Conservation (phyloP, 2,113 vertebrate genomes). For the Elephantulus edwardii region DNA sequence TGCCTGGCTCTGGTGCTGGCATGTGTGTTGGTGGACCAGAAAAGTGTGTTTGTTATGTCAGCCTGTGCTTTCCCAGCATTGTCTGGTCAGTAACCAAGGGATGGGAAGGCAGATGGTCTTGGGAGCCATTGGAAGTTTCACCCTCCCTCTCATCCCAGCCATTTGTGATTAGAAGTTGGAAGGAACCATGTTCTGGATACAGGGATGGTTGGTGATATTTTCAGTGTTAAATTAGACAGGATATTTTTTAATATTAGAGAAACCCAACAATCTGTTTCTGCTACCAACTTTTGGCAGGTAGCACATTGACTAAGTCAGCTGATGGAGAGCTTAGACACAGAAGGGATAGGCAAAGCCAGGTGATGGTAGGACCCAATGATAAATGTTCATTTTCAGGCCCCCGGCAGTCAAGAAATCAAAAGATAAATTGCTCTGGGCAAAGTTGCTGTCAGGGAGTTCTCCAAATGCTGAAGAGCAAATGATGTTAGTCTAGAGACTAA, state of each 20-base stretch:
- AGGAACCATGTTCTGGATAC: not conserved
- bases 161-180: not conserved
- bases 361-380: not conserved
- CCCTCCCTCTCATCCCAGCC: not conserved
- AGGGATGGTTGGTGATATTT: not conserved
- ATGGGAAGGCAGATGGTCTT: not conserved
- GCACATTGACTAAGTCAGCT: not conserved
- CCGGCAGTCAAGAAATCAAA: too few species aligned
- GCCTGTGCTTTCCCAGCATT: not conserved
- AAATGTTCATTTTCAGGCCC: too few species aligned
- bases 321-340: not conserved
- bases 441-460: too few species aligned
- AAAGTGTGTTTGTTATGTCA: not conserved
- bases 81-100: not conserved
- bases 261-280: not conserved
- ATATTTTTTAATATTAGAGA: not conserved
- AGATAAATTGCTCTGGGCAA: too few species aligned
- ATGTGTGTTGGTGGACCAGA: not conserved
- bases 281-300: not conserved
- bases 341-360: not conserved
- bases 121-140: not conserved
- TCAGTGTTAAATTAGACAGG: not conserved
- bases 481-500: too few species aligned
- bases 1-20: not conserved
- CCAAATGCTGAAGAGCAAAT: too few species aligned